Evolutionary conservation across 2,113 vertebrate genomes (phyloP).

Genomic region (Ptychochromis oligacanthus): DNA sequence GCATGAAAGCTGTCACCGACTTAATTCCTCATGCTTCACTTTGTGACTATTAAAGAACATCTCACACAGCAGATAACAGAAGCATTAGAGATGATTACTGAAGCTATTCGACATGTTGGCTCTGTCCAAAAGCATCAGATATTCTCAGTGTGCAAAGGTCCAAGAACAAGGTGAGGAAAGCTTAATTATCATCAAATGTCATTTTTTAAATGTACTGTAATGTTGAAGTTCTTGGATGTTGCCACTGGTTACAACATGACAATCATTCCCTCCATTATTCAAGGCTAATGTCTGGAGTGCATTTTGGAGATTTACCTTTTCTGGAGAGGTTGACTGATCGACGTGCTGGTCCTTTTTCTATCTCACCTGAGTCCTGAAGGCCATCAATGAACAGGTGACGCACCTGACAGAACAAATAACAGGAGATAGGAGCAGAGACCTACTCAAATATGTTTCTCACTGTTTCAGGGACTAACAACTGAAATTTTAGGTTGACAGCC

Average conservation of each 20-base stretch:
- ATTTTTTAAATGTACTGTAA: not conserved
- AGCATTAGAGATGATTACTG: not conserved
- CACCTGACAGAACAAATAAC: too few relatives aligned
- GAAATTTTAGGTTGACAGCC: not conserved
- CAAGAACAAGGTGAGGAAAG: not conserved
- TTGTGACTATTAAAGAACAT: not conserved
- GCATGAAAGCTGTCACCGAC: too few relatives aligned
- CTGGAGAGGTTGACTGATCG: slow-evolving; percentile 85
- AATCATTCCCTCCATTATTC: not conserved
- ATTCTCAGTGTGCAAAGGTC: rapidly evolving
- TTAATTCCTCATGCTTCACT: too few relatives aligned
- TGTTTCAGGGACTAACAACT: not conserved
- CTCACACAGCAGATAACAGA: not conserved
- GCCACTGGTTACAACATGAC: not conserved
- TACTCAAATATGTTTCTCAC: not conserved
- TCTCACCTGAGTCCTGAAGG: slow-evolving; percentile 77
- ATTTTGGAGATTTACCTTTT: slow-evolving; percentile 71
- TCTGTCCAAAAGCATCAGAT: not conserved
- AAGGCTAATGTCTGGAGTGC: not conserved
- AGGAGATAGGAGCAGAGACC: rapidly evolving
- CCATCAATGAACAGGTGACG: slow-evolving; percentile 88
- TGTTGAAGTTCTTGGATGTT: not conserved
- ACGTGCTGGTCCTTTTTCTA: slow-evolving; percentile 79
- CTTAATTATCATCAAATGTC: not conserved
- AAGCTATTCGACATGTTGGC: not conserved